A percentile compares a stretch with the other conserved stretches of the same genome.
Evolutionary conservation across 2,888 invertebrate species (phyloP).

Genomic region (Polylopha cassiicola): DNA sequence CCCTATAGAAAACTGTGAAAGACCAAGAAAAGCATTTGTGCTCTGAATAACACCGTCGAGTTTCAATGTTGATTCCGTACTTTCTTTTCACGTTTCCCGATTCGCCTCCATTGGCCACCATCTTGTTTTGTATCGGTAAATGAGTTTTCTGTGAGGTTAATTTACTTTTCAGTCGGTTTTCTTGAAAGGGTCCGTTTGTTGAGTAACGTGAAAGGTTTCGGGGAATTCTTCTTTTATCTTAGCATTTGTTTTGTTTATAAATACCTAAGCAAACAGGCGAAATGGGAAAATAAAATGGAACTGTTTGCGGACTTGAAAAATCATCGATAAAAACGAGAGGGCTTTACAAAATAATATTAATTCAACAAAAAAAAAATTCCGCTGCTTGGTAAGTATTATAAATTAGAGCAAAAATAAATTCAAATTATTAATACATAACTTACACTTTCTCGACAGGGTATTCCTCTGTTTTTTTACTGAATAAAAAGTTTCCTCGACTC

Average conservation of each 20-base stretch:
- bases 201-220: slow-evolving; percentile 29
- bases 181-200: slow-evolving; percentile 40
- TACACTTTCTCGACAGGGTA: no score
- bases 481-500: slow-evolving; percentile 37
- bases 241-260: no score
- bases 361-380: no score
- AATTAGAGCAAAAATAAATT: no score
- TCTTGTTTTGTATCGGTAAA: slow-evolving; percentile 71
- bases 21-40: slow-evolving; percentile 76
- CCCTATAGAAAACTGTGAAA: slow-evolving; percentile 74
- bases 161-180: slow-evolving; percentile 59
- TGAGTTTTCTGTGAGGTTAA: slow-evolving; percentile 70
- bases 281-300: no score
- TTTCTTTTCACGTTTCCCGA: slow-evolving; percentile 66
- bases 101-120: slow-evolving; percentile 53
- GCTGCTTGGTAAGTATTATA: no score
- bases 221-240: no score
- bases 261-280: no score
- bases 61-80: slow-evolving; percentile 56
- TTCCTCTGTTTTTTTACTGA: no score
- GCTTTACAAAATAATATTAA: no score
- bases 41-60: slow-evolving; percentile 24
- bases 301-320: no score
- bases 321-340: no score
- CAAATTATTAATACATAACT: slow-evolving; percentile 12